A percentile compares a stretch with the other conserved stretches of the same genome.
Conservation (phyloP, 2,113 vertebrate species). For the Urocolius indicus region DNA sequence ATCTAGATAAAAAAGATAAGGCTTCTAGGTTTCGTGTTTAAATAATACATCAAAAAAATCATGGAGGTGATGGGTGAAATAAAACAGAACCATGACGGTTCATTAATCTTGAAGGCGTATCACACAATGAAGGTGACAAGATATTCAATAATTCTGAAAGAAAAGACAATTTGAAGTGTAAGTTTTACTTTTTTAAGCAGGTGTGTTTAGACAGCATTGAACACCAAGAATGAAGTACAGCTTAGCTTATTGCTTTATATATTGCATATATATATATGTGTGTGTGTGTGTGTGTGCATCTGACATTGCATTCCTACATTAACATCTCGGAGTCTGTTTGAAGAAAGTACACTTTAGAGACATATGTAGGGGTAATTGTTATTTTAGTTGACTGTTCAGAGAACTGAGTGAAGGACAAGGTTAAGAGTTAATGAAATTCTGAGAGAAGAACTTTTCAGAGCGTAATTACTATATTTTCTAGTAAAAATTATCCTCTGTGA, state of each 20-base stretch:
- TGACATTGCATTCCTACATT: not conserved
- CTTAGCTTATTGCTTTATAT: not conserved
- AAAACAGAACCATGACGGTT: not conserved
- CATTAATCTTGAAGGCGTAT: constrained; percentile 23
- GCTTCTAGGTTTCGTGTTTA: not conserved
- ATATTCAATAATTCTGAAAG: constrained; percentile 54
- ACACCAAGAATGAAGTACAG: not conserved
- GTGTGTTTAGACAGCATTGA: not conserved
- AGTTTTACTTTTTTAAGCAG: constrained; percentile 11
- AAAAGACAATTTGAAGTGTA: not conserved
- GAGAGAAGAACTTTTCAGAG: not conserved
- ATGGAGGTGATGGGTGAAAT: not conserved
- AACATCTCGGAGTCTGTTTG: not conserved
- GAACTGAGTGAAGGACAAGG: not conserved
- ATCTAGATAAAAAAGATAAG: not conserved
- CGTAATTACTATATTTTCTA: not conserved
- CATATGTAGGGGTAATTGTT: not conserved
- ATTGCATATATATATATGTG: no score
- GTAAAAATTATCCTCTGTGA: not conserved
- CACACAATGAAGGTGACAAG: constrained; percentile 9
- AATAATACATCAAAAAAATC: constrained; percentile 58
- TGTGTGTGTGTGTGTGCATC: not conserved
- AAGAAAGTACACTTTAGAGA: not conserved
- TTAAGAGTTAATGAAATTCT: not conserved
- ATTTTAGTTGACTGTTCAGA: not conserved